Conservation (phyloP, 2,113 vertebrate genomes). For the Burhinus bistriatus region DNA sequence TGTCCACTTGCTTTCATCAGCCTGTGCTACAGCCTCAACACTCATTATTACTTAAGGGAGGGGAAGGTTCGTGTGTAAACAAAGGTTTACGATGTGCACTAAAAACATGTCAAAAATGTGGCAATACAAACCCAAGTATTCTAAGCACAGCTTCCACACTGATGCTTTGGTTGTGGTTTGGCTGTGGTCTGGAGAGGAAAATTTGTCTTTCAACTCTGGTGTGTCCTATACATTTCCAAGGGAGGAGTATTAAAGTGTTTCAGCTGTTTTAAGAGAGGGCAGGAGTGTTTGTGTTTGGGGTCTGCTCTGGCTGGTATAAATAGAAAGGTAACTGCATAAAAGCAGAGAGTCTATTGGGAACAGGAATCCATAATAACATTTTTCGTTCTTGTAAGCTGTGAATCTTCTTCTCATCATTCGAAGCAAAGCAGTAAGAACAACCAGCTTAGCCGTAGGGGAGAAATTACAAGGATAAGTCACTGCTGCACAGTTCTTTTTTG, state of each 20-base stretch:
- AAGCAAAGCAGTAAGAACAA: background rate
- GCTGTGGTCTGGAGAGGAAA: background rate
- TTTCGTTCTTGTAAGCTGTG: background rate
- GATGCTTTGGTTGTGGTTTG: background rate
- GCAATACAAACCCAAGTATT: background rate
- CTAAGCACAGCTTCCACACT: background rate
- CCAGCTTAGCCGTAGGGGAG: background rate
- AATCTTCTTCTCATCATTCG: background rate
- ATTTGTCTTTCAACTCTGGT: background rate
- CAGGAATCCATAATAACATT: background rate
- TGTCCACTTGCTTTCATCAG: background rate
- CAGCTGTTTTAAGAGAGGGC: background rate
- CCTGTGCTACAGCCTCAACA: background rate
- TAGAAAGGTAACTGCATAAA: background rate
- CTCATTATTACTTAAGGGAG: background rate
- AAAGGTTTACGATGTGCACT: background rate
- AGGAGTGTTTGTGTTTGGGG: accelerated
- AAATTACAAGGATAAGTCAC: background rate
- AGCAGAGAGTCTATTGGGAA: background rate
- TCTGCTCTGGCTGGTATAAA: background rate
- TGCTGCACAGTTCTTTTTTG: background rate
- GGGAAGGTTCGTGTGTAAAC: background rate
- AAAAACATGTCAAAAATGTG: background rate
- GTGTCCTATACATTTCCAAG: background rate
- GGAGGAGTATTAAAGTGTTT: background rate